Base-by-base conservation (phyloP, 2,888 invertebrate species). In the Linyphia triangularis region DNA sequence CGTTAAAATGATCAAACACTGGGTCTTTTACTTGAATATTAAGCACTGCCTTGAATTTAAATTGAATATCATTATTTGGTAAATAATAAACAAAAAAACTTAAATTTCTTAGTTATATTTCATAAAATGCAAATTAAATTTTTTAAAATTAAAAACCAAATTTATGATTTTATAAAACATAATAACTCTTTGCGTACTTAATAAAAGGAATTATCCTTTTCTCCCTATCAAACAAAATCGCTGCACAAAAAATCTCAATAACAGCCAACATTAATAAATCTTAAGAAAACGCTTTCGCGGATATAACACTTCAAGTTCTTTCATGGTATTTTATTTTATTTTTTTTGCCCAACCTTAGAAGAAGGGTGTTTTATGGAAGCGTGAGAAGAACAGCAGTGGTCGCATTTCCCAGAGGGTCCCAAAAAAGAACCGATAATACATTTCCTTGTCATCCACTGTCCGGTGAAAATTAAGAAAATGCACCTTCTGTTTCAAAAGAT, bases 401-500 rank as follows among this genome's bases (percentile, higher is more conserved):
- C 22, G 30, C 22, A 75, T 63, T 43, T 79, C 65, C 65, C 77
- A 77, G 51, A 30, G 77, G 63, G 26, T 37, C 16, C n/a, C 5
- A 13, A 51, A 51, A n/a, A 51, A 51, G 40, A 24, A 13, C 30
- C 30, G 67, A 79, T 79, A 79, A 79, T 79, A 79, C 67, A 79
- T 79, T 79, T 79, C 40, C 67, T 30, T 79, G 78, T 79, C 78
- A 79, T 51, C 67, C 33, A 65, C 19, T 30, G 51, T 24, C 77
- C 37, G 28, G 10, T 16, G 33, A 57, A 79, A 79, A 79, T 79
- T 51, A 79, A 79, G 78, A 67, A 79, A 79, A 63, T 79, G 67
- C 24, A 61, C 63, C 67, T 65, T 65, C 78, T 30, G 51, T 65
- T 67, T 43, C 67, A 30, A 13, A 67, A 67, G 33, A 79, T 30